These are phyloP conservation scores for Pterophyllum scalare DNA, from an alignment of 2,113 vertebrate genomes.

Conservation along the genomic window DNA sequence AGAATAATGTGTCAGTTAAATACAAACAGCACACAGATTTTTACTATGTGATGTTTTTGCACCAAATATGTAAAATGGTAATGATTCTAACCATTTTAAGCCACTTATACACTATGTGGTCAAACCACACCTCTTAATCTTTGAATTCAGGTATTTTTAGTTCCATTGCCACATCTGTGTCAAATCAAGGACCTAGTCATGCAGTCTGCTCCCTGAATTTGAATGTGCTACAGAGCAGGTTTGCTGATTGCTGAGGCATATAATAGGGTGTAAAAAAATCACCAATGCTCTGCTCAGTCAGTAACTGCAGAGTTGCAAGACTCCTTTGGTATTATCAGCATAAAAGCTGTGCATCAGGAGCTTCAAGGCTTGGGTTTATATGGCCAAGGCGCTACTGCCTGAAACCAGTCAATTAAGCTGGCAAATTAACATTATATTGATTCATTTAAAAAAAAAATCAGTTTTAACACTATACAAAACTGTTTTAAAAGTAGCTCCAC, in stretches of 20 bases:
- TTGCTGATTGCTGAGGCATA: not conserved
- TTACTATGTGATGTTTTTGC: not conserved
- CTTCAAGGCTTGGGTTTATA: too few species aligned
- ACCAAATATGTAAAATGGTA: rapidly evolving
- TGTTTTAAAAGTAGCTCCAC: too few species aligned
- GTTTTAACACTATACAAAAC: too few species aligned
- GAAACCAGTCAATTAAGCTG: too few species aligned
- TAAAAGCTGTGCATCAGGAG: too few species aligned
- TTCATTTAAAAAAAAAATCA: too few species aligned
- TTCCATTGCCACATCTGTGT: not conserved
- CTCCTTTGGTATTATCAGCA: not conserved
- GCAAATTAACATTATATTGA: too few species aligned
- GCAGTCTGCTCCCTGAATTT: rapidly evolving
- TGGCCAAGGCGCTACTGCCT: too few species aligned
- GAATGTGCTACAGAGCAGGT: too few species aligned
- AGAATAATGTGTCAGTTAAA: too few species aligned
- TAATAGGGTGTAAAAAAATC: not conserved
- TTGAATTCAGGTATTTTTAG: rapidly evolving
- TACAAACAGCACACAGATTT: too few species aligned
- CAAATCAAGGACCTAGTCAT: not conserved
- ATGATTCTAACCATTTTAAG: not conserved
- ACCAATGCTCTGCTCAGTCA: rapidly evolving
- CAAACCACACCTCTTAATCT: not conserved
- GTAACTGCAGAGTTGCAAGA: not conserved
- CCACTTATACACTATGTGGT: not conserved